Conservation (phyloP, 2,797 vertebrate species). For the Scarus forsteni region DNA sequence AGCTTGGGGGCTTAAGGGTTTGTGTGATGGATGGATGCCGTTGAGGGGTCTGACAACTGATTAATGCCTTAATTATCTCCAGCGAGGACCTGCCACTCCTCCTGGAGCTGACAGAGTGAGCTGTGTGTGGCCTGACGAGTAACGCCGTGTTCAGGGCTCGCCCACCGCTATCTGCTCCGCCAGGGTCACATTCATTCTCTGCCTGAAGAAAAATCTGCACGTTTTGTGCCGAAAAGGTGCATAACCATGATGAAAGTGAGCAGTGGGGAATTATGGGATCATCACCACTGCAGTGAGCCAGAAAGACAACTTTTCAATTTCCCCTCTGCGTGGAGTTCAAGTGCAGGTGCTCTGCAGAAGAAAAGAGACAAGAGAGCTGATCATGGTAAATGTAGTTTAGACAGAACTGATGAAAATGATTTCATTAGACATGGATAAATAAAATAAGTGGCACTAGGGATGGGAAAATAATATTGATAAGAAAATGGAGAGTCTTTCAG, state of each 20-base stretch:
- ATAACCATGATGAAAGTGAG: slow-evolving; percentile 61
- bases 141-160: slow-evolving; percentile 74
- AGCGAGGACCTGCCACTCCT: slow-evolving; percentile 76
- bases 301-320: slow-evolving; percentile 48
- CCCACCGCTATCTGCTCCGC: slow-evolving; percentile 78
- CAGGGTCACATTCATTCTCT: slow-evolving; percentile 81
- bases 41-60: slow-evolving; percentile 85
- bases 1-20: slow-evolving; percentile 78
- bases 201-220: slow-evolving; percentile 66
- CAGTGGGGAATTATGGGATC: slow-evolving; percentile 50
- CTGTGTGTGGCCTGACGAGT: slow-evolving; percentile 82
- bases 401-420: too few relatives aligned
- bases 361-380: neutral
- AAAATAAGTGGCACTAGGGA: too few relatives aligned
- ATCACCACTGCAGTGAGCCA: slow-evolving; percentile 44
- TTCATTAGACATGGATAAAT: too few relatives aligned
- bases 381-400: neutral
- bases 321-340: slow-evolving; percentile 14
- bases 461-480: too few relatives aligned
- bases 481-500: too few relatives aligned
- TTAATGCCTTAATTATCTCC: slow-evolving; percentile 90
- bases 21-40: slow-evolving; percentile 83
- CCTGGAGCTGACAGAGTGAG: slow-evolving; percentile 77
- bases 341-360: slow-evolving; percentile 3
- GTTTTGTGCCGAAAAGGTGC: slow-evolving; percentile 67